Conservation (phyloP, 2,888 invertebrate genomes). For the Glyphotaelius pellucidus region DNA sequence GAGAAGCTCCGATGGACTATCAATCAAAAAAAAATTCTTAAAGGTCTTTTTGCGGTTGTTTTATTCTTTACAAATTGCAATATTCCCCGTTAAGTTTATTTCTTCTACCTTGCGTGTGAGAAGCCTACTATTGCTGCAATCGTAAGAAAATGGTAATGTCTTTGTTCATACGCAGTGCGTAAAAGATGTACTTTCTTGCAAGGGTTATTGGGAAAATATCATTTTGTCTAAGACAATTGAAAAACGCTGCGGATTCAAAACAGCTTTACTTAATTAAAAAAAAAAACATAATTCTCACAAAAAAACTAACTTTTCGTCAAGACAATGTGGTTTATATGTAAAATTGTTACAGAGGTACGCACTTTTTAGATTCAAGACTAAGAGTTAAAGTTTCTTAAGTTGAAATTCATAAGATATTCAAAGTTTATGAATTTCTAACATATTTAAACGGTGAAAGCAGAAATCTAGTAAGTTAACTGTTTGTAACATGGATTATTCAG, state of each 20-base stretch:
- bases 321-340: background rate
- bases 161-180: background rate
- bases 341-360: background rate
- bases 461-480: too few species aligned
- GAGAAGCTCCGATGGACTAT: background rate
- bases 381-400: background rate
- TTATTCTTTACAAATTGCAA: background rate
- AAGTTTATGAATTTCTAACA: background rate
- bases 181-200: background rate
- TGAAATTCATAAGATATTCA: background rate
- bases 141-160: background rate
- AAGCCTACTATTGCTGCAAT: background rate
- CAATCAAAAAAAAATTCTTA: too few species aligned
- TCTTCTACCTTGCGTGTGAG: background rate
- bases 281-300: background rate
- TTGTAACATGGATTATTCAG: background rate
- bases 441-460: background rate
- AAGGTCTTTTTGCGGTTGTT: too few species aligned
- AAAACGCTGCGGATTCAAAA: too few species aligned
- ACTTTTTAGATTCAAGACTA: background rate
- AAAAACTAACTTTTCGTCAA: background rate
- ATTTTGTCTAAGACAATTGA: too few species aligned
- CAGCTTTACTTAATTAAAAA: too few species aligned
- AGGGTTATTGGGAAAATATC: background rate
- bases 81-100: background rate